Evolutionary conservation across 2,113 vertebrate species (phyloP).

Genomic region (Heteronetta atricapilla): DNA sequence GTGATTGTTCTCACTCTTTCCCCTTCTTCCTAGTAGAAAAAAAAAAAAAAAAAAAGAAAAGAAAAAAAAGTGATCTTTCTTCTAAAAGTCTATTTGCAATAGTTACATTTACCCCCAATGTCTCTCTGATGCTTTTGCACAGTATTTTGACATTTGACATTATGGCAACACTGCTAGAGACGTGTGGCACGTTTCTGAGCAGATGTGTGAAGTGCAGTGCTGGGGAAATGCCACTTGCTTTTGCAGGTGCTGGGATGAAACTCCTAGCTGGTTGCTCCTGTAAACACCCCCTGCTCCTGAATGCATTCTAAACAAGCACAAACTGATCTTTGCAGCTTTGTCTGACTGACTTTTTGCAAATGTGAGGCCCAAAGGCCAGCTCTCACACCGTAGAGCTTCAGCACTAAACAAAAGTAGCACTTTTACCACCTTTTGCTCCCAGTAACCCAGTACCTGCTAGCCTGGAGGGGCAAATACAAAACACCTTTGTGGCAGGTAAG

Average conservation of each 20-base stretch:
- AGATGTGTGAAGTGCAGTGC: background rate
- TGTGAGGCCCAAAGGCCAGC: background rate
- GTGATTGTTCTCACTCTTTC: background rate
- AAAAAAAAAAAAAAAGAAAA: too few relatives aligned
- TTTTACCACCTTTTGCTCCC: background rate
- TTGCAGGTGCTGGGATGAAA: background rate
- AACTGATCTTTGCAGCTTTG: background rate
- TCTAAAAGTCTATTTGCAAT: background rate
- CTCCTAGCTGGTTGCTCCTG: accelerated
- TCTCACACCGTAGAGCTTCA: background rate
- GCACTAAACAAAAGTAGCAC: background rate
- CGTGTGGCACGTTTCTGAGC: background rate
- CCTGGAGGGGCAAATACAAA: background rate
- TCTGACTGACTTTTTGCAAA: background rate
- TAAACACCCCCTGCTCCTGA: background rate
- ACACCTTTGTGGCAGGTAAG: background rate
- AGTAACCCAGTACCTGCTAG: accelerated
- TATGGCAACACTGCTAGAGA: background rate
- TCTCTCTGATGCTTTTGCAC: background rate
- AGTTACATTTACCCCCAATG: background rate
- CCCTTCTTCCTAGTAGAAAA: background rate
- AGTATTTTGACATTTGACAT: accelerated
- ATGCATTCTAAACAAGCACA: background rate
- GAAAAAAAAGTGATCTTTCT: background rate
- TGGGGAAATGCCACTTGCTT: background rate